Percentiles rank a stretch among this genome's conserved stretches.
These are phyloP conservation scores for Drosophila macrospina DNA, from an alignment of 2,888 invertebrate species.

Conservation along the genomic window DNA sequence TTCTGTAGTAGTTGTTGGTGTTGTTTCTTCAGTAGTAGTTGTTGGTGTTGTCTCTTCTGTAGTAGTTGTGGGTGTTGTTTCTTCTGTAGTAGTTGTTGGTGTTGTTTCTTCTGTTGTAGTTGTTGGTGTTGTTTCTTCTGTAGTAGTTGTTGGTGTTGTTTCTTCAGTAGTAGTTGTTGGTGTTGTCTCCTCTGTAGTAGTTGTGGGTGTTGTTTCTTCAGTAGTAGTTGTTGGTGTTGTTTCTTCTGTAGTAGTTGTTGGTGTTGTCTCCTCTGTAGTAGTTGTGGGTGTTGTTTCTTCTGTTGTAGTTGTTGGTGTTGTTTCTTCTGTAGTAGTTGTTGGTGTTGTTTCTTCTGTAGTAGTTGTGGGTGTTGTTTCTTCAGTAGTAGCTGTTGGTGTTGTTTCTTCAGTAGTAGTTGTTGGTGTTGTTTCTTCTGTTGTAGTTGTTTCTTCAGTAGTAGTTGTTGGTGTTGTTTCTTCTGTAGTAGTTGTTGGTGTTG, in stretches of 20 bases:
- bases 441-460: not conserved
- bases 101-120: not conserved
- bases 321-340: not conserved
- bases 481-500: not conserved
- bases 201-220: not conserved
- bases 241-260: not conserved
- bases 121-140: not conserved
- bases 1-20: not conserved
- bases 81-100: not conserved
- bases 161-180: not conserved
- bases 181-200: not conserved
- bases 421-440: not conserved
- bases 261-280: constrained; percentile 1
- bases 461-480: not conserved
- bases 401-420: not conserved
- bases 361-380: not conserved
- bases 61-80: not conserved
- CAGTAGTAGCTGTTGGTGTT: not conserved
- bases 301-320: not conserved
- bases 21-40: not conserved
- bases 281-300: constrained; percentile 1
- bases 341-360: not conserved
- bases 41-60: not conserved
- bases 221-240: not conserved
- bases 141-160: not conserved